Conservation (phyloP, 2,797 vertebrate species). For the Podargus strigoides region DNA sequence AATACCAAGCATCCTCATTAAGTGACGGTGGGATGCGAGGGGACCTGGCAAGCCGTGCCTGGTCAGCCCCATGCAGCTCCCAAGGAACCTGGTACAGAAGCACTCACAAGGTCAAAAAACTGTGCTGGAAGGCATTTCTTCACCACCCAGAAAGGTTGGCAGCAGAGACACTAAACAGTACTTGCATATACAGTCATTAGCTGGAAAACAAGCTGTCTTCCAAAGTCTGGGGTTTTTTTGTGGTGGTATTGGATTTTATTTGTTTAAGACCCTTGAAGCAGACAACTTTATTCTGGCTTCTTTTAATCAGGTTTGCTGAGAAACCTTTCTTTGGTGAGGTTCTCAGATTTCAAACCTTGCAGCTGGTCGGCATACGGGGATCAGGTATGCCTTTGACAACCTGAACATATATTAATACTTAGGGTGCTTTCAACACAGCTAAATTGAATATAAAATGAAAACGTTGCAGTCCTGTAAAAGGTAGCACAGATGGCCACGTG, state of each 20-base stretch:
- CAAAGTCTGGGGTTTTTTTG: neutral
- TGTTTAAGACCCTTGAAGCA: neutral
- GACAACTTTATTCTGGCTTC: neutral
- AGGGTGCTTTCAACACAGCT: neutral
- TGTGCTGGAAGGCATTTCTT: neutral
- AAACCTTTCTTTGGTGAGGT: neutral
- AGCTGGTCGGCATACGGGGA: neutral
- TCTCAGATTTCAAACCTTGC: neutral
- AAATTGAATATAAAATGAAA: neutral
- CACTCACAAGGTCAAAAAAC: neutral
- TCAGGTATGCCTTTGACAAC: neutral
- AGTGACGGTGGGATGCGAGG: neutral
- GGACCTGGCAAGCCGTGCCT: neutral
- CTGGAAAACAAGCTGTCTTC: neutral
- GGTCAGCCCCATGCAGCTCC: fast-evolving
- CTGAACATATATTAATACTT: neutral
- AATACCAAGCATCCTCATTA: neutral
- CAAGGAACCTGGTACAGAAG: neutral
- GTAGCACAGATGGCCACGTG: fast-evolving
- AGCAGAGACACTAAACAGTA: neutral
- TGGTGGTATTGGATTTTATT: neutral
- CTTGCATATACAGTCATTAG: neutral
- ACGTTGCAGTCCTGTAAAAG: fast-evolving
- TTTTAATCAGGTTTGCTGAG: neutral
- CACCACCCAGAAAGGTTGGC: neutral